A percentile compares a stretch with the other conserved stretches of the same genome.
phyloP scores from a whole-genome alignment of 2,113 vertebrate genomes.

The Microcebus jonahi region DNA sequence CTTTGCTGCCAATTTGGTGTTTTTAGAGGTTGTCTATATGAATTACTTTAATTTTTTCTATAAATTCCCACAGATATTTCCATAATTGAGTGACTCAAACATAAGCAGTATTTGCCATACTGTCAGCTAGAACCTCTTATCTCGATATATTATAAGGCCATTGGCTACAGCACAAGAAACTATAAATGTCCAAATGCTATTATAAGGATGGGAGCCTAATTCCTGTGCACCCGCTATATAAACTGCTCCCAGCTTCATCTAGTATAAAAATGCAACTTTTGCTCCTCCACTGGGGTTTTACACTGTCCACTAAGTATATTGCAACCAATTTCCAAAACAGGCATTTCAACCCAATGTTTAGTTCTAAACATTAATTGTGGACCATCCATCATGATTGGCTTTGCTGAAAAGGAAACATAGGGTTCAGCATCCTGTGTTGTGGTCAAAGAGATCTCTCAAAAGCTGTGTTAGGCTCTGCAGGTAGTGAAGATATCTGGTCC shows the following conservation, averaged over 20 bases:
- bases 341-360: background rate
- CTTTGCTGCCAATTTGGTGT: background rate
- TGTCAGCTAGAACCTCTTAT: background rate
- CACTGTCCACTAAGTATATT: background rate
- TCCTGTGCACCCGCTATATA: background rate
- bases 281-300: background rate
- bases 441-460: background rate
- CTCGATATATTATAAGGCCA: background rate
- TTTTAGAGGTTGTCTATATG: background rate
- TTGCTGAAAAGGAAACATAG: background rate
- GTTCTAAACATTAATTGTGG: background rate
- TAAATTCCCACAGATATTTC: background rate
- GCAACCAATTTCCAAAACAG: background rate
- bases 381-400: background rate
- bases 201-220: background rate
- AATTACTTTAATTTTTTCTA: background rate
- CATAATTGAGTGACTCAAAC: background rate
- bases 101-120: background rate
- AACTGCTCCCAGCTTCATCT: background rate
- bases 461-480: background rate
- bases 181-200: background rate
- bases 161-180: background rate
- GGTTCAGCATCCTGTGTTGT: background rate
- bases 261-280: background rate
- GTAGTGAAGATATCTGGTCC: background rate